phyloP scores from a whole-genome alignment of 2,113 vertebrate species.

The Ctenomys sociabilis region DNA sequence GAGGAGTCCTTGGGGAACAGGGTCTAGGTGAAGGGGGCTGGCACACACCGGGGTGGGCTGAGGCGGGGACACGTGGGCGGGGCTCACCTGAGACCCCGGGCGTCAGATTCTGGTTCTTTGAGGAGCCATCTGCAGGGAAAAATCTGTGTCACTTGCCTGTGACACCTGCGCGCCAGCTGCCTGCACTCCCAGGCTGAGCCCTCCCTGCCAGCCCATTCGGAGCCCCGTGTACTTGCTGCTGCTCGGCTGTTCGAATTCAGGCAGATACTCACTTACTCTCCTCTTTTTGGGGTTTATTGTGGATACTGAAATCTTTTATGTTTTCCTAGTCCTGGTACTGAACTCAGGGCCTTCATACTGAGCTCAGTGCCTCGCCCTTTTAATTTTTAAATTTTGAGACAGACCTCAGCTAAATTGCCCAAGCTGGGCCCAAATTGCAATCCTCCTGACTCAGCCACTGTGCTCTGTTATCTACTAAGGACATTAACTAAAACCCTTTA shows the following conservation, averaged over 20 bases:
- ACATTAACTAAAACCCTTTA: not conserved
- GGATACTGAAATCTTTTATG: not conserved
- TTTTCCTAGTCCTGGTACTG: not conserved
- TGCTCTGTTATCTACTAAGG: not conserved
- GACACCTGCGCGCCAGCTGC: not conserved
- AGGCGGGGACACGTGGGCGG: not conserved
- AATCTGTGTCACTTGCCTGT: not conserved
- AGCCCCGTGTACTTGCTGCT: not conserved
- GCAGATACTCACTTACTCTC: not conserved
- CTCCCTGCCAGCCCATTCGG: not conserved
- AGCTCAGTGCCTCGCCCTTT: not conserved
- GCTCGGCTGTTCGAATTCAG: fast-evolving
- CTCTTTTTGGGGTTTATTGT: not conserved
- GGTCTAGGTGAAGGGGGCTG: fast-evolving
- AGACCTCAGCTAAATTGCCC: not conserved
- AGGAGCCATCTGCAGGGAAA: not conserved
- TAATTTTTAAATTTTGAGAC: not conserved
- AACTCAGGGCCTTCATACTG: not conserved
- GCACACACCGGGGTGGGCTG: fast-evolving
- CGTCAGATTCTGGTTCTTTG: fast-evolving
- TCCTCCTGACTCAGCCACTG: not conserved
- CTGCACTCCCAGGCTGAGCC: not conserved
- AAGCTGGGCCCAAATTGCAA: no score
- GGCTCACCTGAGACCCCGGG: not conserved
- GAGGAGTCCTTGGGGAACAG: not conserved